Base-by-base conservation (phyloP, 2,888 invertebrate genomes). In the Periphyllus acericola region DNA sequence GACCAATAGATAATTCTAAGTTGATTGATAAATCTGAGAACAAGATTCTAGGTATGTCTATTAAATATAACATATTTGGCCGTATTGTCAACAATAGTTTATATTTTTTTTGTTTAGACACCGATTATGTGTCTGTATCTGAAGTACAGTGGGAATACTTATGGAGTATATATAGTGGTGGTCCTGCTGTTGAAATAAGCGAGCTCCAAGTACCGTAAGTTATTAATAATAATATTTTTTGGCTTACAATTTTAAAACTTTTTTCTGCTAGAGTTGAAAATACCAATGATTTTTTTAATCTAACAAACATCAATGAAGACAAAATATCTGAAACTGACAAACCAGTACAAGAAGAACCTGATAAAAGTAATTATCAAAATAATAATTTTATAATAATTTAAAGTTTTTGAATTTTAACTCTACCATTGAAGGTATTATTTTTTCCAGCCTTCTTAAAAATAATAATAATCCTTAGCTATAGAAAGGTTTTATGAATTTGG, bases 111-210 rank as follows among this genome's bases (percentile, higher is more conserved):
- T 72, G 29, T 75, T 60, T 90, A 92, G 93, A 92, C 89, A 92
- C 93, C 36, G 94, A 94, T 90, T 96, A 96, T 91, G 95, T 95
- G 0, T 96, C 97, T 91, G 93, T 98, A 76, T 96, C 96, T 90
- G 95, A 96, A 90, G 95, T 95, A 74, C 93, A 96, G 88, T 98
- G 98, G 98, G 93, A 94, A 90, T 98, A 97, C 92, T 95, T 98
- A 91, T 93, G 94, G 84, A 93, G 93, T 89, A 96, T 96, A 84
- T 98, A 98, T 91, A 96, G 96, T 19, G 98, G 98, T 1, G 98
- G 98, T 0, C 98, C 98, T 0, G 96, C 96, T 91, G 93, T 97
- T 60, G 79, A 85, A 68, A 32, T 84, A 19, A 87, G 21, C 14
- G 66, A 87, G 9, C 74, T 87, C 11, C 81, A 81, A 74, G 21